A percentile compares a stretch with the other conserved stretches of the same genome.
phyloP scores from a whole-genome alignment of 2,797 vertebrate species.

The Neomorphus geoffroyi region DNA sequence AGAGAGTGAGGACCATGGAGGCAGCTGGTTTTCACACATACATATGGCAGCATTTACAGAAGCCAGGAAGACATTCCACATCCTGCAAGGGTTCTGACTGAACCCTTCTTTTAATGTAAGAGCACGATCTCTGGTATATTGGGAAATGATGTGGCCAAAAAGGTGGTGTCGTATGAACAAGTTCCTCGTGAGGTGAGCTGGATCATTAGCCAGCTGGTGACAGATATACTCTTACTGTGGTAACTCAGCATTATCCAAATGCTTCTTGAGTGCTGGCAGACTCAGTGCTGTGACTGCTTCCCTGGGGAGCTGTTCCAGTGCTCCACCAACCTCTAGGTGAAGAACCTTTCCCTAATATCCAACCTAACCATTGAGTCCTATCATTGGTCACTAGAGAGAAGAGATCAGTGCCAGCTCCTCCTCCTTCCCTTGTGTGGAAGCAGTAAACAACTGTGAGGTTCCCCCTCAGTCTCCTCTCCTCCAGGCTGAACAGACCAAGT shows the following conservation, averaged over 20 bases:
- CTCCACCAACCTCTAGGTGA: too few relatives aligned
- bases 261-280: too few relatives aligned
- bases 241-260: not conserved
- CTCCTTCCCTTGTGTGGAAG: too few relatives aligned
- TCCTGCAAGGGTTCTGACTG: not conserved
- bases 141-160: not conserved
- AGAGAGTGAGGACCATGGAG: not conserved
- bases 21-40: not conserved
- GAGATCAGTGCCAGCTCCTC: too few relatives aligned
- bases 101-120: not conserved
- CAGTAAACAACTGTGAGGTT: too few relatives aligned
- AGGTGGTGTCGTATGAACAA: not conserved
- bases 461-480: too few relatives aligned
- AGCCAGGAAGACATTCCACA: not conserved
- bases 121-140: not conserved
- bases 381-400: too few relatives aligned
- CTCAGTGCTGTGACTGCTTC: too few relatives aligned
- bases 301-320: too few relatives aligned
- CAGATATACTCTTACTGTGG: not conserved
- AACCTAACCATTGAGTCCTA: too few relatives aligned
- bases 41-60: not conserved
- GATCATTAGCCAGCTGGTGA: not conserved
- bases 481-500: too few relatives aligned
- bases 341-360: too few relatives aligned
- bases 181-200: not conserved